Evolutionary conservation across 2,888 invertebrate genomes (phyloP).

Genomic region (Euplexia lucipara): DNA sequence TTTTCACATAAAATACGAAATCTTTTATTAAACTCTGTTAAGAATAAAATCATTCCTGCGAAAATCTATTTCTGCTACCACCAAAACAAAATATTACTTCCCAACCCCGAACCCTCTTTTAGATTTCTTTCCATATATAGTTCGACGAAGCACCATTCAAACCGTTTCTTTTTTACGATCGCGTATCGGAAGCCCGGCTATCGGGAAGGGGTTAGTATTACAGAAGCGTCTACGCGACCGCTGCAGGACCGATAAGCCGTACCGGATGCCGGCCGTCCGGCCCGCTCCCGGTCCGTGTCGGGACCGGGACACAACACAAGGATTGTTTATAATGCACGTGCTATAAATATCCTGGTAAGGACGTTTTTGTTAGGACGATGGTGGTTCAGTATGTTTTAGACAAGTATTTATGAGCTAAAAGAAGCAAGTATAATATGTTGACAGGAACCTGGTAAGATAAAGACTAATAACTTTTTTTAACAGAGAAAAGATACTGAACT

Average conservation of each 20-base stretch:
- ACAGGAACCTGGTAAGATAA: not conserved
- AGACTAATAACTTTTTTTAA: not conserved
- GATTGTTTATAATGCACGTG: constrained; percentile 50
- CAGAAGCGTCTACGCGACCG: constrained; percentile 37
- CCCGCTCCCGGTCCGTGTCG: constrained; percentile 28
- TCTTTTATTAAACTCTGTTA: no score
- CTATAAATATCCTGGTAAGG: constrained; percentile 55
- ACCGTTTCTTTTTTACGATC: constrained; percentile 56
- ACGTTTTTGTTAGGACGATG: not conserved
- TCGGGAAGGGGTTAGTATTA: constrained; percentile 45
- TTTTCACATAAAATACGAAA: not conserved
- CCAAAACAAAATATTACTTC: constrained; percentile 43
- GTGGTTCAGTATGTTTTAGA: constrained; percentile 30
- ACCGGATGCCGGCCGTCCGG: constrained; percentile 50
- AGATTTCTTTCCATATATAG: constrained; percentile 49
- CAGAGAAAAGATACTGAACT: not conserved
- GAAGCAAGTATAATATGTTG: not conserved
- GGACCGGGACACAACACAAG: constrained; percentile 30
- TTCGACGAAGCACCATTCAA: constrained; percentile 33
- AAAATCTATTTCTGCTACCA: constrained; percentile 12
- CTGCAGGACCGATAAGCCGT: constrained; percentile 41
- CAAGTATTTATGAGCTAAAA: not conserved
- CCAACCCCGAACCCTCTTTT: constrained; percentile 21
- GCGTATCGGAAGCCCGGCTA: constrained; percentile 53
- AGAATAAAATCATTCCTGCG: not conserved